These are phyloP conservation scores for Squalus acanthias DNA, from an alignment of 2,797 vertebrate species.

Conservation along the genomic window DNA sequence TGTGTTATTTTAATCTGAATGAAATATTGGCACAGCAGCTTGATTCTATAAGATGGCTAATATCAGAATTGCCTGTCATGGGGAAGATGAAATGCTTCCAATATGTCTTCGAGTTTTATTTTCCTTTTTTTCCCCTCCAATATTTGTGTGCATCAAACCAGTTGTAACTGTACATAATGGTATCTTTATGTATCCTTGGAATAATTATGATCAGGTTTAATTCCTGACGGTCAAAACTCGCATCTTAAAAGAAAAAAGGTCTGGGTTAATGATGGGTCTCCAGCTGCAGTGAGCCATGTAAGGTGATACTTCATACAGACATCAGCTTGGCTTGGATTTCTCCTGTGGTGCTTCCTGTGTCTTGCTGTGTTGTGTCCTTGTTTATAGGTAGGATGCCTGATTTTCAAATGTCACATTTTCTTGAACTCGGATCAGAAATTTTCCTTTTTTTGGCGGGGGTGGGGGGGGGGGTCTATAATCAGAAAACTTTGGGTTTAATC, in stretches of 20 bases:
- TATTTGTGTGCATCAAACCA: background rate
- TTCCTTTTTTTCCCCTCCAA: background rate
- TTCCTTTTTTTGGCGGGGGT: background rate
- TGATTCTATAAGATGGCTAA: background rate
- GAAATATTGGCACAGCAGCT: background rate
- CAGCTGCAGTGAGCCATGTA: background rate
- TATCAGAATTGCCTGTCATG: background rate
- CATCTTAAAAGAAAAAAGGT: background rate
- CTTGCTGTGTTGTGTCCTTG: background rate
- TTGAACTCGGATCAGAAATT: background rate
- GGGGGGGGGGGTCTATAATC: background rate
- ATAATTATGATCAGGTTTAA: background rate
- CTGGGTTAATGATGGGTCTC: background rate
- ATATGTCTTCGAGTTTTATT: background rate
- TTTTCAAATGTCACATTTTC: background rate
- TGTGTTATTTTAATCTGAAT: background rate
- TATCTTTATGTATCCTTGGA: background rate
- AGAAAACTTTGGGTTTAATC: background rate
- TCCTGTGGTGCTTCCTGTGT: background rate
- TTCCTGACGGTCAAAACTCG: background rate
- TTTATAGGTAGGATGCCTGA: background rate
- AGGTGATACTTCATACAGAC: background rate
- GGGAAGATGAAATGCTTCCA: background rate
- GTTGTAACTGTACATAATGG: background rate
- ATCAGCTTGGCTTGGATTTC: background rate